phyloP scores from a whole-genome alignment of 2,888 invertebrate species.

The Agapostemon virescens region DNA sequence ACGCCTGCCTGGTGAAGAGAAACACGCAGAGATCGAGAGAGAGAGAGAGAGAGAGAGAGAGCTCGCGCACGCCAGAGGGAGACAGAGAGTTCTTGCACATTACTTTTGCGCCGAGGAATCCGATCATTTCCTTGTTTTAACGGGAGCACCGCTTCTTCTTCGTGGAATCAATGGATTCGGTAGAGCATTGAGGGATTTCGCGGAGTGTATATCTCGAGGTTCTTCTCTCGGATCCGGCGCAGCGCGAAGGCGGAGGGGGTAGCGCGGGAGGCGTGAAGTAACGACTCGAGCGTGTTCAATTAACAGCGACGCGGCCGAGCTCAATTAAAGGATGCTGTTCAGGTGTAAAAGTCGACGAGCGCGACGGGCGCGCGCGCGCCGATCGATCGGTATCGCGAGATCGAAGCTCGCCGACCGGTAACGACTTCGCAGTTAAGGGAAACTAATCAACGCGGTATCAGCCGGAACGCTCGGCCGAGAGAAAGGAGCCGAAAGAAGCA shows the following conservation, averaged over 20 bases:
- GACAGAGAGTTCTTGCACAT: background rate
- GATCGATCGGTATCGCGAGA: constrained; percentile 53
- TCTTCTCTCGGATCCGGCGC: background rate
- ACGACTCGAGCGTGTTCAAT: constrained; percentile 59
- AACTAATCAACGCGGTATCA: constrained; percentile 62
- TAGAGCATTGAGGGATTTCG: background rate
- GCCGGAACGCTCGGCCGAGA: background rate
- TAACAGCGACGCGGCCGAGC: constrained; percentile 43
- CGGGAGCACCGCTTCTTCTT: background rate
- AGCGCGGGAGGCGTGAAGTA: constrained; percentile 41
- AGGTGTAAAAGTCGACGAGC: constrained; percentile 57
- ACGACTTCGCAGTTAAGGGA: constrained; percentile 51
- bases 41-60: too few species aligned
- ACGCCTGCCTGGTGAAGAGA: too few species aligned
- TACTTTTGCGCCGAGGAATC: background rate
- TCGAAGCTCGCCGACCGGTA: constrained; percentile 26
- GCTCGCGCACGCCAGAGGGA: too few species aligned
- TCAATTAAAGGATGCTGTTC: constrained; percentile 62
- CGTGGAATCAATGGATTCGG: background rate
- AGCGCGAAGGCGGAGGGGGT: background rate
- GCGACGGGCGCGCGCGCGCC: constrained; percentile 39
- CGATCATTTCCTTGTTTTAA: background rate
- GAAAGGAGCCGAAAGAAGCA: too few species aligned
- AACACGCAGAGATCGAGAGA: too few species aligned
- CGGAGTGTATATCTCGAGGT: background rate